phyloP scores from a whole-genome alignment of 2,797 vertebrate species.

The Aplochiton taeniatus region DNA sequence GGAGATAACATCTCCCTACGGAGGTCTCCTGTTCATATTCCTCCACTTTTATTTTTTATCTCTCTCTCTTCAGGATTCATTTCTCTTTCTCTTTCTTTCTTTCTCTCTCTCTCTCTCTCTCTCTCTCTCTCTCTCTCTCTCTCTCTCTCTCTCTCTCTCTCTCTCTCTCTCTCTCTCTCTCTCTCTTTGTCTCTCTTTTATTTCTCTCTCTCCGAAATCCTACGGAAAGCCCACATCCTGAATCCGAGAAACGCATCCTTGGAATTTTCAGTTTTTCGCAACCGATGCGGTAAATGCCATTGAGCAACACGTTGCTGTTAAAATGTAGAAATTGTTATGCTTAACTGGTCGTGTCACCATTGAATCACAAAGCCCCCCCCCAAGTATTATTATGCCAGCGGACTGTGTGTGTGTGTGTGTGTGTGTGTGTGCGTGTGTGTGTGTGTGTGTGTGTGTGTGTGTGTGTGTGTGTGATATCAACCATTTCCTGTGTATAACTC shows the following conservation, averaged over 20 bases:
- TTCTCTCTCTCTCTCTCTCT: constrained; percentile 4
- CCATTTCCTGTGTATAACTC: constrained; percentile 36
- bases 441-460: background rate
- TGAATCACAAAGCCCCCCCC: too few relatives aligned
- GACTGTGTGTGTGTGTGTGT: constrained; percentile 1
- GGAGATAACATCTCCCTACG: constrained; percentile 39
- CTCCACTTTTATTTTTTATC: background rate
- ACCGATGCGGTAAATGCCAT: background rate
- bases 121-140: constrained; percentile 5
- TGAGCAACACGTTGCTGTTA: background rate
- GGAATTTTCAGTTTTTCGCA: too few relatives aligned
- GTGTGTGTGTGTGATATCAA: constrained; percentile 7
- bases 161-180: too few relatives aligned
- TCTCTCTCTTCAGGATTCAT: background rate
- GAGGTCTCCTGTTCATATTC: constrained; percentile 7
- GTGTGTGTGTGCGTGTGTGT: background rate
- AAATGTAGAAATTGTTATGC: background rate
- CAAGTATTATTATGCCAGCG: background rate
- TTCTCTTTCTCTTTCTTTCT: constrained; percentile 4
- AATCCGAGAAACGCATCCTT: too few relatives aligned
- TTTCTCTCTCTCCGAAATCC: too few relatives aligned
- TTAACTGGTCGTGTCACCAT: background rate
- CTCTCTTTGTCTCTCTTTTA: too few relatives aligned
- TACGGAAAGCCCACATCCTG: too few relatives aligned
- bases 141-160: background rate